Evolutionary conservation across 2,888 invertebrate genomes (phyloP).

Genomic region (Phoronis australis): DNA sequence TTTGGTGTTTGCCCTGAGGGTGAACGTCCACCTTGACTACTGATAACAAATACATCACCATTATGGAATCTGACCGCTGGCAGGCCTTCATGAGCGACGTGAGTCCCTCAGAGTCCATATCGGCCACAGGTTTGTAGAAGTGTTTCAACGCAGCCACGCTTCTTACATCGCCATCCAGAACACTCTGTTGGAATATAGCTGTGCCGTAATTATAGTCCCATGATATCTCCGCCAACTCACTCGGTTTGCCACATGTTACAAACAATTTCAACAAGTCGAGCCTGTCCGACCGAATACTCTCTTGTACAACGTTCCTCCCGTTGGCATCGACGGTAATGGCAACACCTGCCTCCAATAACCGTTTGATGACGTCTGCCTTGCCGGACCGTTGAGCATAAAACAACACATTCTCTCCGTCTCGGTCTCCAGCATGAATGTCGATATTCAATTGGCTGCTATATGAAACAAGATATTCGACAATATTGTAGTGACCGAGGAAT

Average conservation of each 20-base stretch:
- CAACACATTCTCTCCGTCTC: neutral
- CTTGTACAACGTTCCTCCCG: neutral
- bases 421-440: conserved; percentile 1
- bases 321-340: neutral
- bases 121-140: conserved; percentile 8
- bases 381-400: neutral
- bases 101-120: conserved; percentile 12
- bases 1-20: conserved; percentile 3
- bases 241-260: too few relatives aligned
- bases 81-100: conserved; percentile 23
- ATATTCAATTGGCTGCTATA: conserved; percentile 1
- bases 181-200: neutral
- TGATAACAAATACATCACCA: conserved; percentile 16
- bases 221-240: too few relatives aligned
- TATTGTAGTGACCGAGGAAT: conserved; percentile 5
- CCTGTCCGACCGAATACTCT: too few relatives aligned
- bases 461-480: conserved; percentile 10
- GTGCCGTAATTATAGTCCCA: too few relatives aligned
- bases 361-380: conserved; percentile 1
- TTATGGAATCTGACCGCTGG: conserved; percentile 13
- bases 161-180: neutral
- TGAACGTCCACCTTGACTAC: conserved; percentile 15
- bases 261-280: too few relatives aligned
- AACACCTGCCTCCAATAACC: neutral
- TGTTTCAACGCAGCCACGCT: neutral